Evolutionary conservation across 2,113 vertebrate species (phyloP).

Genomic region (Panthera tigris): DNA sequence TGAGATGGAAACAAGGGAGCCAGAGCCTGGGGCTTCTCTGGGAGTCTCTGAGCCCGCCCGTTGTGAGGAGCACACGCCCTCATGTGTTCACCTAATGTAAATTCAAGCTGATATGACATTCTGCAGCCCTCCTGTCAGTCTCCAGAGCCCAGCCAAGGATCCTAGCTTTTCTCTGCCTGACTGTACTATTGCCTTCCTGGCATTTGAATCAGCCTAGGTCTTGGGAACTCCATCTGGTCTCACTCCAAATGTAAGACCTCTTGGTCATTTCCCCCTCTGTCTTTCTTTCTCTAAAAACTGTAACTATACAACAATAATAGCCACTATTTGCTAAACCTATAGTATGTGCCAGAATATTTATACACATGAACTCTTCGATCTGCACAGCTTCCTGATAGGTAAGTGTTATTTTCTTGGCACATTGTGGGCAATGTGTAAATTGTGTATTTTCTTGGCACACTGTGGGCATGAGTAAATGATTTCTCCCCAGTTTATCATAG

Average conservation of each 20-base stretch:
- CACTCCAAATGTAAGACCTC: not conserved
- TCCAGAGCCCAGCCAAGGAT: not conserved
- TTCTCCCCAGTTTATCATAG: not conserved
- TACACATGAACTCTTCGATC: not conserved
- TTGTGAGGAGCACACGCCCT: not conserved
- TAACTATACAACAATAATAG: not conserved
- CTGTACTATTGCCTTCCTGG: not conserved
- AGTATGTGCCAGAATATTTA: not conserved
- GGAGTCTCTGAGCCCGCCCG: not conserved
- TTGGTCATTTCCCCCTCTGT: not conserved
- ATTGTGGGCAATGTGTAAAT: not conserved
- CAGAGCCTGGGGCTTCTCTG: not conserved
- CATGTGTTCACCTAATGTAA: constrained; percentile 18
- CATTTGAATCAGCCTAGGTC: not conserved
- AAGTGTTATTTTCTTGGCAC: not conserved
- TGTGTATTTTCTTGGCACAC: not conserved
- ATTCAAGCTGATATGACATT: not conserved
- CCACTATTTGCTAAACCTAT: not conserved
- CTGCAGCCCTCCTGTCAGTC: not conserved
- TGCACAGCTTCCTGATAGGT: not conserved
- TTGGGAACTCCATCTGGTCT: not conserved
- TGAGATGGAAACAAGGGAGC: not conserved
- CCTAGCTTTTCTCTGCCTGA: not conserved
- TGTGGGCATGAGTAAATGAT: not conserved
- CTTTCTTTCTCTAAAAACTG: not conserved